Base-by-base conservation (phyloP, 2,888 invertebrate species). In the Dorcus hopei region DNA sequence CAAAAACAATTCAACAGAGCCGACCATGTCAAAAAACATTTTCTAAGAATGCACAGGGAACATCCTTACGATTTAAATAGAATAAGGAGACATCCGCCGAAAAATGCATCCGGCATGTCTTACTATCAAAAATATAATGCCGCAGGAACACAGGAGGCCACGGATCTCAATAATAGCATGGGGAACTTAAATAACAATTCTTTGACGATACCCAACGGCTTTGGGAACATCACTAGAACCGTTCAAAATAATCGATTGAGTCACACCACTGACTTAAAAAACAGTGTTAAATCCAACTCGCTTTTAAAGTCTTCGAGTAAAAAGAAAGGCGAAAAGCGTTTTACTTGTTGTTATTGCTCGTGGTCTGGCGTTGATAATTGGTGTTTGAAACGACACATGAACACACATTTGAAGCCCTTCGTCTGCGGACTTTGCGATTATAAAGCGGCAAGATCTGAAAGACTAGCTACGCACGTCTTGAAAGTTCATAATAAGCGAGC, bases 361-460 rank as follows among this genome's bases (percentile, higher is more conserved):
- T 95, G 94, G 94, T 90, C 91, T 41, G 95, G 95, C 19, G 93
- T 91, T 57, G 95, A 95, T 80, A 94, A 94, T 77, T 95, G 95
- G 95, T 94, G 94, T 72, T 82, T 95, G 60, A 94, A 95, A 78
- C 85, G 95, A 49, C 95, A 95, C 77, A 85, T 95, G 71, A 95
- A 95, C 81, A 95, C 94, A 39, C 95, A 95, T 78, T 85, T 94
- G 74, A 95, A 95, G 80, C 94, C 94, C 47, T 95, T 92, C 78
- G 89, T 91, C 56, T 95, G 95, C 78, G 87, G 89, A 68, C 83
- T 95, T 54, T 95, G 95, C 80, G 94, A 95, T 78, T 95, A 95
- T 81, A 95, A 94, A 81, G 95, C 95, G 58, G 95, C 95, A 57
- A 85, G 95, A 68, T 91, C 93, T 49, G 95, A 95, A 80, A 85